Evolutionary conservation across 2,797 vertebrate species (phyloP).

Genomic region (Lerista edwardsae): DNA sequence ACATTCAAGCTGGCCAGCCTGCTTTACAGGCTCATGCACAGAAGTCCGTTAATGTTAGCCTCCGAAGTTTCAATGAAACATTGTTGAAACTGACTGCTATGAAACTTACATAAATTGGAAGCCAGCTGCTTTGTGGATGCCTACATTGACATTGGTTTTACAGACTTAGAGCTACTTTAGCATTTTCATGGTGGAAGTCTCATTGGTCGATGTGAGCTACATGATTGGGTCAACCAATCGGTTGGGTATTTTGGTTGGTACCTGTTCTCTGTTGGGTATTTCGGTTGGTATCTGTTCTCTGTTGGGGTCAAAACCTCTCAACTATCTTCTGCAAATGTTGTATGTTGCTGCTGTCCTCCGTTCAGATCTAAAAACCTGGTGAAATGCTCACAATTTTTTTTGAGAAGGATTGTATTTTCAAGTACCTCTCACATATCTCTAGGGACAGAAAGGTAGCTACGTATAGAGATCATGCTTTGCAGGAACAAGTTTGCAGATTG

Average conservation of each 20-base stretch:
- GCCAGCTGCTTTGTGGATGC: no score
- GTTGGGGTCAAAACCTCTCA: neutral
- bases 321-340: neutral
- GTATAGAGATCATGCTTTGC: no score
- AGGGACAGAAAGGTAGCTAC: no score
- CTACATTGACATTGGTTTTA: no score
- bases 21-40: neutral
- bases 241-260: neutral
- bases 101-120: no score
- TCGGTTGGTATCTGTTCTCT: neutral
- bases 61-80: neutral
- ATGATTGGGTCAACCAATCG: neutral
- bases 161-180: no score
- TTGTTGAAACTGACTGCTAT: neutral
- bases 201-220: neutral
- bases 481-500: no score
- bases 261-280: neutral
- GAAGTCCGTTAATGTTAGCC: neutral
- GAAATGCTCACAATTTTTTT: neutral
- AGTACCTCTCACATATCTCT: no score
- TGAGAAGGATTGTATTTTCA: no score
- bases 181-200: neutral
- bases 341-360: neutral
- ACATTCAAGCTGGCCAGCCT: no score
- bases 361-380: neutral